phyloP scores from a whole-genome alignment of 2,113 vertebrate species.

The Ophthalmolycus amberensis region DNA sequence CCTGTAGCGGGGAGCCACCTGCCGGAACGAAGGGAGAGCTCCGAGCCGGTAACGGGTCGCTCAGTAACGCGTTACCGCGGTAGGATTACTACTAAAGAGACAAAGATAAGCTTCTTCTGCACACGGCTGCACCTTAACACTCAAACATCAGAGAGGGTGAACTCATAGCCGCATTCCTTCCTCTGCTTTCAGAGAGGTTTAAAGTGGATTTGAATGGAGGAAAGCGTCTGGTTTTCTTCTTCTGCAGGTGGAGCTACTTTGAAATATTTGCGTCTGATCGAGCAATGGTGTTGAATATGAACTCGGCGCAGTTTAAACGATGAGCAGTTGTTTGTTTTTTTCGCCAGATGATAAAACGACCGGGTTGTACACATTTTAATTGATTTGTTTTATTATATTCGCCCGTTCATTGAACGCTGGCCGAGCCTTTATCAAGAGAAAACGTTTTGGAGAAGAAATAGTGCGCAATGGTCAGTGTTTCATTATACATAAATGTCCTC shows the following conservation, averaged over 20 bases:
- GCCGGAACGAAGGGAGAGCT: slow-evolving; percentile 68
- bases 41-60: slow-evolving; percentile 20
- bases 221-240: background rate
- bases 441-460: background rate
- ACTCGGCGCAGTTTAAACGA: background rate
- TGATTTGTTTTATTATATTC: background rate
- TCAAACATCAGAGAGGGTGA: background rate
- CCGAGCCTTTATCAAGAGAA: background rate
- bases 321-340: no score
- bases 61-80: slow-evolving; percentile 34
- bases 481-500: background rate
- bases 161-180: background rate
- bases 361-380: background rate
- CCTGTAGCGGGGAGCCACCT: slow-evolving; percentile 79
- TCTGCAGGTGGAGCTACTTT: background rate
- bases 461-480: background rate
- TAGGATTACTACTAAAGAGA: background rate
- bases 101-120: rapidly evolving
- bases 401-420: background rate
- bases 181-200: background rate
- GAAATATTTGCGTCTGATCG: background rate
- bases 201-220: background rate
- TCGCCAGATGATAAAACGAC: background rate
- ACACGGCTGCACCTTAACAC: background rate
- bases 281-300: background rate